phyloP scores from a whole-genome alignment of 2,797 vertebrate species.

The Apogon talboti region DNA sequence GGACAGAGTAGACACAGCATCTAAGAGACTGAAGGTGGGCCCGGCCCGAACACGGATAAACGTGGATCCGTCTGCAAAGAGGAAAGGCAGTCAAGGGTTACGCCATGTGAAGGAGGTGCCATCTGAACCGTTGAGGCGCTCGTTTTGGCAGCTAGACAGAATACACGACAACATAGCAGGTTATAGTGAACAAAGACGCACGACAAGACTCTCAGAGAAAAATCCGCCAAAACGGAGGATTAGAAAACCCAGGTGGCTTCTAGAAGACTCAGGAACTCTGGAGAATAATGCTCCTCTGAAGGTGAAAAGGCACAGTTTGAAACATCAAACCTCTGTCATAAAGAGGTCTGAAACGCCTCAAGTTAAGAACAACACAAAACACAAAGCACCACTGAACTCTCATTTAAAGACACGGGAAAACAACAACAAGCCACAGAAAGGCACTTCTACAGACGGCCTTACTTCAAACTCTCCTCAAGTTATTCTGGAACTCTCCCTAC shows the following conservation, averaged over 20 bases:
- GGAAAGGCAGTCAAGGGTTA: conserved; percentile 64
- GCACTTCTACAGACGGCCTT: conserved; percentile 13
- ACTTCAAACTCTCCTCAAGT: conserved; percentile 62
- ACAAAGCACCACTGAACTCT: conserved; percentile 47
- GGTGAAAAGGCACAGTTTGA: conserved; percentile 69
- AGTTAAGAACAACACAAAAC: conserved; percentile 59
- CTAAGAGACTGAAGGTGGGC: conserved; percentile 58
- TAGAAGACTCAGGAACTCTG: conserved; percentile 79
- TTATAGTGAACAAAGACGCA: conserved; percentile 72
- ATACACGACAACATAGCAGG: conserved; percentile 63
- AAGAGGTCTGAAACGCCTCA: conserved; percentile 42
- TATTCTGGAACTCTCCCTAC: conserved; percentile 81
- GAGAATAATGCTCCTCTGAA: conserved; percentile 64
- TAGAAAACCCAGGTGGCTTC: conserved; percentile 82
- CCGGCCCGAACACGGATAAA: conserved; percentile 40
- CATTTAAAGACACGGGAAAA: conserved; percentile 47
- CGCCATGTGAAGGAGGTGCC: conserved; percentile 55
- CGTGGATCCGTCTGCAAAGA: conserved; percentile 58
- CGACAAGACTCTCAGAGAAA: conserved; percentile 77
- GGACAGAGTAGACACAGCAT: conserved; percentile 13
- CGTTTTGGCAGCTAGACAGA: conserved; percentile 83
- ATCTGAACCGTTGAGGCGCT: conserved; percentile 77
- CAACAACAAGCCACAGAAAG: conserved; percentile 45
- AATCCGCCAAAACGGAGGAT: conserved; percentile 82
- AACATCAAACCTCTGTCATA: conserved; percentile 36